phyloP scores from a whole-genome alignment of 2,113 vertebrate genomes.

The Mormyrus lacerda region DNA sequence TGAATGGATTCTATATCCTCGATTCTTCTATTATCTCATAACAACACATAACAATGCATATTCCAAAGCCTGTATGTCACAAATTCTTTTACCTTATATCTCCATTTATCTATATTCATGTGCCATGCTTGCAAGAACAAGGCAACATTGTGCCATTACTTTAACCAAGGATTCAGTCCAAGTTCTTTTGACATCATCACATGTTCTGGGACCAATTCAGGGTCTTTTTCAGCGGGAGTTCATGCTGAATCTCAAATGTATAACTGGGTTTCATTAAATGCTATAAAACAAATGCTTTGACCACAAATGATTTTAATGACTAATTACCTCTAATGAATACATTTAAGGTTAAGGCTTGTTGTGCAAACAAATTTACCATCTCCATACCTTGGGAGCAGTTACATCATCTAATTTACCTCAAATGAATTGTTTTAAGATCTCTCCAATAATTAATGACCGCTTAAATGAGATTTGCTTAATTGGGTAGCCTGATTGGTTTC shows the following conservation, averaged over 20 bases:
- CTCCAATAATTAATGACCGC: conserved; percentile 36
- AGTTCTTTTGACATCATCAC: neutral
- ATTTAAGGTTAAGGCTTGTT: neutral
- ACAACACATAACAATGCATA: neutral
- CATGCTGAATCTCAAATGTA: neutral
- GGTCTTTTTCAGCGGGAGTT: neutral
- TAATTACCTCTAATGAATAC: neutral
- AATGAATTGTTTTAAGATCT: conserved; percentile 13
- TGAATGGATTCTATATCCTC: neutral
- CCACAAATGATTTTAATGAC: neutral
- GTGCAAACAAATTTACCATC: neutral
- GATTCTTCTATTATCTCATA: neutral
- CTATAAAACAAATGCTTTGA: neutral
- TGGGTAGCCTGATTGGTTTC: conserved; percentile 20
- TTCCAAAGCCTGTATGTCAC: neutral
- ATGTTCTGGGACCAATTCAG: neutral
- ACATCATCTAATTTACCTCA: conserved; percentile 16
- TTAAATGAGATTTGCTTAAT: conserved; percentile 37
- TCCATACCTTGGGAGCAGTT: neutral
- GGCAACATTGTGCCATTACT: neutral
- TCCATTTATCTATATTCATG: neutral
- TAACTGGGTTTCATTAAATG: neutral
- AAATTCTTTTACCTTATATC: neutral
- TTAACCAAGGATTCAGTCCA: neutral
- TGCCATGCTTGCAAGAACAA: neutral